A percentile compares a stretch with the other conserved stretches of the same genome.
phyloP scores from a whole-genome alignment of 2,888 invertebrate genomes.

The Ametastegia equiseti region DNA sequence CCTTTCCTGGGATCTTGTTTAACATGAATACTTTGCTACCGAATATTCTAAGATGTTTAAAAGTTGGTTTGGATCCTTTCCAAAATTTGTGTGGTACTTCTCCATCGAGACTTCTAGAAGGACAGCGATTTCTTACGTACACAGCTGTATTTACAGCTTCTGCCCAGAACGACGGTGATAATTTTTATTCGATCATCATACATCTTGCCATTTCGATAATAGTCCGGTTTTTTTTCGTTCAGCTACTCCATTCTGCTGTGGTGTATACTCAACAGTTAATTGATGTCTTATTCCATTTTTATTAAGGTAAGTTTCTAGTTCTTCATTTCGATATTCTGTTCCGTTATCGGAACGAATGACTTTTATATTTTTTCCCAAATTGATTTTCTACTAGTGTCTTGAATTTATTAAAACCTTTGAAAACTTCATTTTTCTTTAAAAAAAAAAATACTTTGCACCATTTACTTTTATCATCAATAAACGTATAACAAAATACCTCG shows the following conservation, averaged over 20 bases:
- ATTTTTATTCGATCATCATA: constrained; percentile 55
- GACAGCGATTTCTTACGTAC: constrained; percentile 56
- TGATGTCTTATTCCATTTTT: constrained; percentile 57
- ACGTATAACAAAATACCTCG: constrained; percentile 53
- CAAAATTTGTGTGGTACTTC: constrained; percentile 51
- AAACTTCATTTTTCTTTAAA: constrained; percentile 48
- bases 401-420: constrained; percentile 46
- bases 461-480: constrained; percentile 59
- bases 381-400: constrained; percentile 50
- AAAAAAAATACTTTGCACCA: constrained; percentile 51
- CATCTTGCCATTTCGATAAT: constrained; percentile 59
- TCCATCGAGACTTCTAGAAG: constrained; percentile 46
- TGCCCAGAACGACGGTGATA: constrained; percentile 60
- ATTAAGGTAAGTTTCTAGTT: constrained; percentile 58
- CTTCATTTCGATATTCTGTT: constrained; percentile 54
- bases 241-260: constrained; percentile 57
- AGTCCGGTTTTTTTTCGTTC: constrained; percentile 58
- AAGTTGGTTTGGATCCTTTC: constrained; percentile 43
- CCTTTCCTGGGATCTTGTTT: constrained; percentile 48
- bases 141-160: constrained; percentile 58
- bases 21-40: constrained; percentile 51
- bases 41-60: constrained; percentile 50
- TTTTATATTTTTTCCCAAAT: constrained; percentile 50
- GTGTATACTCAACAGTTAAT: constrained; percentile 50
- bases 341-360: constrained; percentile 58